Evolutionary conservation across 2,113 vertebrate genomes (phyloP).

Genomic region (Noctilio leporinus): DNA sequence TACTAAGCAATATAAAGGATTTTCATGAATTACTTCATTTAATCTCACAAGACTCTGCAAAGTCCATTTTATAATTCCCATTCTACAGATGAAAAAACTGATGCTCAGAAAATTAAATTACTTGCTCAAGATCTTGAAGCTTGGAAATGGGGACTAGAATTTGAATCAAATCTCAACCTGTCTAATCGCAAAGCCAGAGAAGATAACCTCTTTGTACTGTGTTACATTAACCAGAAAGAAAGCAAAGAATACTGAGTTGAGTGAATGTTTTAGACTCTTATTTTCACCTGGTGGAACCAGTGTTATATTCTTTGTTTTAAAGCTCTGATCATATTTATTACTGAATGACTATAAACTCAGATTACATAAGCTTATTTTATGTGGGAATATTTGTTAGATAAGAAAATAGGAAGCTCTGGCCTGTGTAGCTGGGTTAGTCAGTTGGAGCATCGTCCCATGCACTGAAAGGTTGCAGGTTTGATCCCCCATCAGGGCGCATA

Average conservation of each 20-base stretch:
- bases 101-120: constrained; percentile 8
- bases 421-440: too few species aligned
- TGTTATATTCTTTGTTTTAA: background rate
- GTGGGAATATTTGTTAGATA: background rate
- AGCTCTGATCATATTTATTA: background rate
- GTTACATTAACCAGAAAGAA: background rate
- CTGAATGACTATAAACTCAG: constrained; percentile 1
- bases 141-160: background rate
- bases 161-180: background rate
- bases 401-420: background rate
- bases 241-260: background rate
- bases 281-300: background rate
- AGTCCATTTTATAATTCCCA: background rate
- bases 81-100: background rate
- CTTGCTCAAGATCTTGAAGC: background rate
- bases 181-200: constrained; percentile 2
- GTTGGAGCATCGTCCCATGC: too few species aligned
- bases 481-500: too few species aligned
- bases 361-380: background rate
- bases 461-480: too few species aligned
- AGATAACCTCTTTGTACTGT: background rate
- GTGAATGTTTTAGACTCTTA: background rate
- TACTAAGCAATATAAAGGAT: background rate
- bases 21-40: constrained; percentile 1
- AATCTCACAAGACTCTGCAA: background rate